Percentiles rank a stretch among this genome's conserved stretches.
phyloP scores from a whole-genome alignment of 1,140 invertebrate genomes.

The Macrocentrus cingulum region DNA sequence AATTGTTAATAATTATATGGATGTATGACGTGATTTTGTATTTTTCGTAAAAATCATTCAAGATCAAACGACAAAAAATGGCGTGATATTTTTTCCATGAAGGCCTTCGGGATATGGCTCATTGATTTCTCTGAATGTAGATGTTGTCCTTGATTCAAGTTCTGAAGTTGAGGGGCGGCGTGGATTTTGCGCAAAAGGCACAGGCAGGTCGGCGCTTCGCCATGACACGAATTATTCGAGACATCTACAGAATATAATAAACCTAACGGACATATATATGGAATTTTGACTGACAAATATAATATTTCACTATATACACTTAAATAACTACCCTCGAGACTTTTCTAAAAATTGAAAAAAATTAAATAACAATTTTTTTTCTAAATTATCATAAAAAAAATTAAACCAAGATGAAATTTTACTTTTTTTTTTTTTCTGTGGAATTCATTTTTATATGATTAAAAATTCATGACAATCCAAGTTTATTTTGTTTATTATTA shows the following conservation, averaged over 20 bases:
- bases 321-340: too few species aligned
- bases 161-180: conserved; percentile 13
- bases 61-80: too few species aligned
- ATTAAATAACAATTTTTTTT: too few species aligned
- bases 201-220: conserved; percentile 33
- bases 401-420: too few species aligned
- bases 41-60: too few species aligned
- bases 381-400: too few species aligned
- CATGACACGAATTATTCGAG: conserved; percentile 53
- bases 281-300: conserved; percentile 49
- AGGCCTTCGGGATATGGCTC: conserved; percentile 14
- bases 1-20: too few species aligned
- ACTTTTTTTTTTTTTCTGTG: too few species aligned
- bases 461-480: not conserved
- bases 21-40: too few species aligned
- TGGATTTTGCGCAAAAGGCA: conserved; percentile 22
- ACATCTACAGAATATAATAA: conserved; percentile 19
- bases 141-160: conserved; percentile 18
- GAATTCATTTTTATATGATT: too few species aligned
- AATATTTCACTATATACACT: conserved; percentile 12
- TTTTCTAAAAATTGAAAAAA: too few species aligned
- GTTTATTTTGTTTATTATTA: too few species aligned
- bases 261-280: conserved; percentile 50
- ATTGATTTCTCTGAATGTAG: conserved; percentile 19
- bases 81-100: not conserved